A percentile compares a stretch with the other conserved stretches of the same genome.
Conservation (phyloP, 1,140 invertebrate species). For the Tyrophagus putrescentiae region DNA sequence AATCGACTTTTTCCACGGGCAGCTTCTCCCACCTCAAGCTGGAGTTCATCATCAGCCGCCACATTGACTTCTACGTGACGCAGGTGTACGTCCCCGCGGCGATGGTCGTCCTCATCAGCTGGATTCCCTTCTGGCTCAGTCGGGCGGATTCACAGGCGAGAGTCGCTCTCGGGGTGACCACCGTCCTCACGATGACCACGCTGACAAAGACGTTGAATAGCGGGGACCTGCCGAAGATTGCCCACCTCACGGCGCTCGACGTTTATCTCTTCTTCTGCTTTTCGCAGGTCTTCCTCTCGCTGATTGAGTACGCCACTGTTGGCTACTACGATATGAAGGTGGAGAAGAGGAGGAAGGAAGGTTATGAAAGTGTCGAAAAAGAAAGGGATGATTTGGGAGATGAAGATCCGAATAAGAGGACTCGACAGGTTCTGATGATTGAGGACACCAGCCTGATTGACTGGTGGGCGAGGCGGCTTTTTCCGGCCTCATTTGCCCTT, state of each 20-base stretch:
- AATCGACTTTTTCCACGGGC: constrained; percentile 15
- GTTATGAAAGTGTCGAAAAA: too few species aligned
- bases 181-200: constrained; percentile 33
- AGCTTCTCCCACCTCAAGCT: constrained; percentile 27
- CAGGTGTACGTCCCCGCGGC: constrained; percentile 30
- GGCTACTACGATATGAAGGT: constrained; percentile 27
- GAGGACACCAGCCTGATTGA: too few species aligned
- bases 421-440: too few species aligned
- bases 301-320: constrained; percentile 28
- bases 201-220: constrained; percentile 34
- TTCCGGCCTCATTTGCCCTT: too few species aligned
- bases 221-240: constrained; percentile 32
- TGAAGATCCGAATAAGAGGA: too few species aligned
- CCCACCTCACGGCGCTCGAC: constrained; percentile 33
- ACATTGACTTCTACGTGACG: constrained; percentile 28
- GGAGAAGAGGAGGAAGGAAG: too few species aligned
- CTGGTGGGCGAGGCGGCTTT: too few species aligned
- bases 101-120: constrained; percentile 30
- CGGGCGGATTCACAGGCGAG: constrained; percentile 31
- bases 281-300: constrained; percentile 31
- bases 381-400: too few species aligned
- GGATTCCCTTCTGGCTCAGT: constrained; percentile 31
- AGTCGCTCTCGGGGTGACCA: constrained; percentile 32
- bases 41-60: constrained; percentile 29
- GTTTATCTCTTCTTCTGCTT: constrained; percentile 33